Percentiles rank a stretch among this genome's conserved stretches.
Conservation (phyloP, 2,888 invertebrate genomes). For the Poecilus cupreus region DNA sequence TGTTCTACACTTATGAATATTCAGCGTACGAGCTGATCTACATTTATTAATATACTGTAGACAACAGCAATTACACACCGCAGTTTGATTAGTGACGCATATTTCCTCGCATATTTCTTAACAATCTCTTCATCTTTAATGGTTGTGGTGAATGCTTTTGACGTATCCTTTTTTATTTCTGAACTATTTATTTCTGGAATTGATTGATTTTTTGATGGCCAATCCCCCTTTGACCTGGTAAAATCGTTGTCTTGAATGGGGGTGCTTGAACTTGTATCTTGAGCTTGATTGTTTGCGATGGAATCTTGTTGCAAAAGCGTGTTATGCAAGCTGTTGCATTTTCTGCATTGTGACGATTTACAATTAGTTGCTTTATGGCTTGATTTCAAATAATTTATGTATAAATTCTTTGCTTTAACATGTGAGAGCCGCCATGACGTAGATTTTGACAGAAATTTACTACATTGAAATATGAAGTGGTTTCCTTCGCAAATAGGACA, state of each 20-base stretch:
- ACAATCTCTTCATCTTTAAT: background rate
- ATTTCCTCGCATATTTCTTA: conserved; percentile 35
- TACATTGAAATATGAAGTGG: background rate
- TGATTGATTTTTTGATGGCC: no score
- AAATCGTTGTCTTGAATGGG: no score
- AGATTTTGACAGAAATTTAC: background rate
- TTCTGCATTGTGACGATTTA: background rate
- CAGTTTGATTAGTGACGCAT: conserved; percentile 34
- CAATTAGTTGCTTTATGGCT: background rate
- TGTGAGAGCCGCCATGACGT: background rate
- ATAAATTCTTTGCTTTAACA: background rate
- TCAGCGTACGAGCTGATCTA: no score
- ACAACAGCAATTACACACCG: conserved; percentile 36
- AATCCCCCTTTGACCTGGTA: background rate
- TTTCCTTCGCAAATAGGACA: conserved; percentile 21
- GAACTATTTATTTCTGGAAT: no score
- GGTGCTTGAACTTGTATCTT: background rate
- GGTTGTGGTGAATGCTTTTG: background rate
- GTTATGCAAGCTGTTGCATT: background rate
- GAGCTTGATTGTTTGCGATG: background rate
- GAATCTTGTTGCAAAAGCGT: background rate
- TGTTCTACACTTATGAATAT: background rate
- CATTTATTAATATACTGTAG: conserved; percentile 30
- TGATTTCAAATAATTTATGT: conserved; percentile 6
- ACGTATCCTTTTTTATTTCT: no score